These are phyloP conservation scores for Periphyllus acericola DNA, from an alignment of 2,888 invertebrate species.

Conservation along the genomic window DNA sequence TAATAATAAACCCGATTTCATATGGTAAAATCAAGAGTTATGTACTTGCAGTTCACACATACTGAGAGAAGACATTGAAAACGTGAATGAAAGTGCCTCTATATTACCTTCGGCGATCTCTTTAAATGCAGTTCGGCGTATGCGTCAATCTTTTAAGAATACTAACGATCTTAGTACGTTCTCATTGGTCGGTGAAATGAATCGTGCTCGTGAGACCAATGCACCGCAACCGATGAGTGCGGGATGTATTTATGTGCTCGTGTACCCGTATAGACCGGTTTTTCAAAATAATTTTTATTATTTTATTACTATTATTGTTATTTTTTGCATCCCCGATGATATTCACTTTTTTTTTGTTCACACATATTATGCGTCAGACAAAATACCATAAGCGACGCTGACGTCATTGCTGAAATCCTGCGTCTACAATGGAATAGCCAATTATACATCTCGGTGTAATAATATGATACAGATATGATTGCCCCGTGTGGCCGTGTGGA, in stretches of 20 bases:
- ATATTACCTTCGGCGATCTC: slow-evolving; percentile 1
- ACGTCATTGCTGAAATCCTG: slow-evolving; percentile 13
- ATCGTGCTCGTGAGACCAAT: background rate
- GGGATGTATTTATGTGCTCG: background rate
- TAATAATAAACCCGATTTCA: background rate
- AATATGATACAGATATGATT: too few species aligned
- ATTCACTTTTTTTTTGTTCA: slow-evolving; percentile 18
- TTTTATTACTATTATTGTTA: background rate
- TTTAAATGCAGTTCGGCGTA: slow-evolving; percentile 18
- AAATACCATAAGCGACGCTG: background rate
- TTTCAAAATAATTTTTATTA: slow-evolving; percentile 24
- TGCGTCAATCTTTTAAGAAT: background rate
- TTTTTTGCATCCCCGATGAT: slow-evolving; percentile 26
- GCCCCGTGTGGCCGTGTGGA: background rate
- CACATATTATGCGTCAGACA: background rate
- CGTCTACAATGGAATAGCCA: background rate
- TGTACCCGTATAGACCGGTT: slow-evolving; percentile 12
- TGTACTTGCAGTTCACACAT: background rate
- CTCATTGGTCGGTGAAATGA: background rate
- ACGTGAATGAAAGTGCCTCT: slow-evolving; percentile 17
- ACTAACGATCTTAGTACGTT: background rate
- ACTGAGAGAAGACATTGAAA: background rate
- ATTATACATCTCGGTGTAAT: background rate
- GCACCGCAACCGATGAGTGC: background rate
- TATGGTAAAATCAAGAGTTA: background rate